Conservation (phyloP, 1,140 invertebrate genomes). For the Armadillidium nasatum region DNA sequence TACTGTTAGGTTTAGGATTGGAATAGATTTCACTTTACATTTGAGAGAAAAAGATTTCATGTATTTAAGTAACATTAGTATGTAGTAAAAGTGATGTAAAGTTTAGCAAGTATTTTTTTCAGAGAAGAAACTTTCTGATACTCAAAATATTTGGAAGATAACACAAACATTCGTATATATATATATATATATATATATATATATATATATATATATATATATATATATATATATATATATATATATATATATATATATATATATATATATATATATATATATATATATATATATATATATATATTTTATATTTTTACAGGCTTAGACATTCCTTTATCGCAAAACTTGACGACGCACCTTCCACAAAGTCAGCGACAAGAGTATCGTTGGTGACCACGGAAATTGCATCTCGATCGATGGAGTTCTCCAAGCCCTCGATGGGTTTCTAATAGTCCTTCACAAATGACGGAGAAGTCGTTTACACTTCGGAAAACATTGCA, state of each 20-base stretch:
- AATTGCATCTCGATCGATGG: neutral
- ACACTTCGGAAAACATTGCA: constrained; percentile 31
- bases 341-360: neutral
- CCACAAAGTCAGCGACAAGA: no score
- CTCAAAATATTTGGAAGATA: no score
- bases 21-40: no score
- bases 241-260: constrained; percentile 7
- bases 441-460: constrained; percentile 25
- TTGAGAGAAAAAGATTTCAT: no score
- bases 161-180: constrained; percentile 59
- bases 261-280: neutral
- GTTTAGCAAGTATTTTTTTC: no score
- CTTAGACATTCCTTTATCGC: neutral
- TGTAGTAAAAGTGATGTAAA: no score
- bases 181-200: neutral
- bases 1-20: no score
- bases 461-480: constrained; percentile 27
- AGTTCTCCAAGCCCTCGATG: constrained; percentile 23
- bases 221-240: constrained; percentile 15
- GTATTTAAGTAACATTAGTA: no score
- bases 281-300: neutral
- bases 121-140: no score
- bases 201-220: constrained; percentile 12
- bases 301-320: neutral
- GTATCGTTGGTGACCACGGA: neutral